Evolutionary conservation across 1,140 invertebrate genomes (phyloP).

Genomic region (Octopus bimaculoides): DNA sequence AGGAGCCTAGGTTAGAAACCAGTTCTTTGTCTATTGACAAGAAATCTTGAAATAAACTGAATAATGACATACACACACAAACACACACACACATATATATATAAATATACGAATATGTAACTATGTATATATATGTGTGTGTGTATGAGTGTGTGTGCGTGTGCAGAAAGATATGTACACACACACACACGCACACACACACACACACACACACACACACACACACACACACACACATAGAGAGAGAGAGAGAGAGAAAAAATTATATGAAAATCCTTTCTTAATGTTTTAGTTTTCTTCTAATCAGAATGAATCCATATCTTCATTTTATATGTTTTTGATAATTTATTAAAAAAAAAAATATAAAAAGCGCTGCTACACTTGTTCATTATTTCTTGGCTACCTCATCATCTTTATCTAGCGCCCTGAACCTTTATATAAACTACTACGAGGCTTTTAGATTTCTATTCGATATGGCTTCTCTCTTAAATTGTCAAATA

Average conservation of each 20-base stretch:
- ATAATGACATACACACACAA: no score
- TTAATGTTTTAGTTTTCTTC: not conserved
- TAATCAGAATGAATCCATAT: not conserved
- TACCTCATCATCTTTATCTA: not conserved
- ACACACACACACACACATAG: not conserved
- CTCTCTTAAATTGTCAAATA: not conserved
- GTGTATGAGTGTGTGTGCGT: not conserved
- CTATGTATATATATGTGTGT: no score
- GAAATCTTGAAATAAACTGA: no score
- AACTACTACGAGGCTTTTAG: not conserved
- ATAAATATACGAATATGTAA: no score
- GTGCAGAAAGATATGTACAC: not conserved
- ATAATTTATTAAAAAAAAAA: not conserved
- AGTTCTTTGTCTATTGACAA: no score
- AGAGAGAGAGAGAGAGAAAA: not conserved
- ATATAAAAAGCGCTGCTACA: not conserved
- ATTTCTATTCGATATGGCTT: not conserved
- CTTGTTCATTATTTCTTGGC: not conserved
- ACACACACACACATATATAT: no score
- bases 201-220: not conserved
- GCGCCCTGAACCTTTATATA: not conserved
- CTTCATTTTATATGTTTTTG: not conserved
- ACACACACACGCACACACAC: not conserved
- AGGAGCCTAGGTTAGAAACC: no score
- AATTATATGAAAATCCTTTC: not conserved